Evolutionary conservation across 2,888 invertebrate genomes (phyloP).

Genomic region (Clepsis dumicolana): DNA sequence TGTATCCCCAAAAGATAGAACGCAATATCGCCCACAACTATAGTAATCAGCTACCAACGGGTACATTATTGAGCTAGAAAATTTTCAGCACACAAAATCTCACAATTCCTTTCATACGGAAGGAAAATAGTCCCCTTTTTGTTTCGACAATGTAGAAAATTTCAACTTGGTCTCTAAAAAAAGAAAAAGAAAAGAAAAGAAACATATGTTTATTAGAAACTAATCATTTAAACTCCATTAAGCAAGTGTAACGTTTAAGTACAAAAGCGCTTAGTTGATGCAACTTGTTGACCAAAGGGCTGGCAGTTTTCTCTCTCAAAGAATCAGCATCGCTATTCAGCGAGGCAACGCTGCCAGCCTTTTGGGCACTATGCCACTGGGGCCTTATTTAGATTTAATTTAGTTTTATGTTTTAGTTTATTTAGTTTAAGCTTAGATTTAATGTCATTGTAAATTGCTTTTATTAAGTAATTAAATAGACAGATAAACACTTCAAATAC

Average conservation of each 20-base stretch:
- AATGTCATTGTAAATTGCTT: too few relatives aligned
- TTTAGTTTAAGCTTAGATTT: too few relatives aligned
- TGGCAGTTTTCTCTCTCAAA: too few relatives aligned
- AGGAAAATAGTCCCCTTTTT: conserved; percentile 31
- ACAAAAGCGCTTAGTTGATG: too few relatives aligned
- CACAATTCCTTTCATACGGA: conserved; percentile 50
- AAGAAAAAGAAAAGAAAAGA: too few relatives aligned
- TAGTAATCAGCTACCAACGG: conserved; percentile 61
- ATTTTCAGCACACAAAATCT: conserved; percentile 73
- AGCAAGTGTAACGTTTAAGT: neutral
- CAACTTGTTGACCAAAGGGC: too few relatives aligned
- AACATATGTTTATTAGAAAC: too few relatives aligned
- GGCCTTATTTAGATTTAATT: too few relatives aligned
- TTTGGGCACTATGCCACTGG: too few relatives aligned
- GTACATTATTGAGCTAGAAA: conserved; percentile 73
- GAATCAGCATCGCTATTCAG: too few relatives aligned
- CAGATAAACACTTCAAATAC: neutral
- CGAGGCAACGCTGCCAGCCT: too few relatives aligned
- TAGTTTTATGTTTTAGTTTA: too few relatives aligned
- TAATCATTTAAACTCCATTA: neutral
- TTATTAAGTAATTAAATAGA: neutral
- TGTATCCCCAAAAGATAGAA: conserved; percentile 50
- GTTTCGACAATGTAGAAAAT: conserved; percentile 20
- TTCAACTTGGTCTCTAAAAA: neutral
- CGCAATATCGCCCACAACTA: conserved; percentile 49